Base-by-base conservation (phyloP, 2,888 invertebrate genomes). In the Rugalucina vietnamica region DNA sequence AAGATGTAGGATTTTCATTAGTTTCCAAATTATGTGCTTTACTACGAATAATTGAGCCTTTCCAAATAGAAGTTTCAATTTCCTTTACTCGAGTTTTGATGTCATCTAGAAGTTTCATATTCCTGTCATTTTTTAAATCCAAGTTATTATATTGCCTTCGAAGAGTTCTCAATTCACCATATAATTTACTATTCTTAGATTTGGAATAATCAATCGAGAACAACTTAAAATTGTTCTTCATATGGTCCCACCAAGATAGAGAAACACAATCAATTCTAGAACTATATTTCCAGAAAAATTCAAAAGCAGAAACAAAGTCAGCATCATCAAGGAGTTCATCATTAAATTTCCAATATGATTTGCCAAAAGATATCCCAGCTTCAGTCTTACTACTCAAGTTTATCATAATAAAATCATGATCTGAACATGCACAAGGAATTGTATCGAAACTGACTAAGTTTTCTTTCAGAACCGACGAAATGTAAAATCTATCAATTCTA, bases 281-380 rank as follows among this genome's bases (percentile, higher is more conserved):
- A 36, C 70, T 76, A n/a, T 76, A 34, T 71, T 76, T 14, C 81
- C 81, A 81, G 50, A 60, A 81, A 73, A 37, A 81, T 50, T 73
- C 65, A 81, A 81, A 81, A 50, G 4, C 39, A 24, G 27, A 10
- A 32, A 72, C 37, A 69, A 82, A 78, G 24, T 69, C 32, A 39
- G 74, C 50, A 78, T 82, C 78, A 39, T 78, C 32, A 32, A 82
- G 37, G 21, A 78, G 32, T 36, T 12, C 29, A 75, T 82, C 74
- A 37, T 82, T 82, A 36, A 82, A 70, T 54, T 82, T 82, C 82
- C 73, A 82, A 69, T 82, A 82, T 21, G 74, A 78, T 32, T 78
- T 82, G 21, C 77, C 77, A 39, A 69, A 70, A n/a, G 73, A 39
- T 39, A 74, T 21, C 10, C 54, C 54, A 54, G 12, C n/a, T 8